phyloP scores from a whole-genome alignment of 2,888 invertebrate species.

The Lycia hirtaria region DNA sequence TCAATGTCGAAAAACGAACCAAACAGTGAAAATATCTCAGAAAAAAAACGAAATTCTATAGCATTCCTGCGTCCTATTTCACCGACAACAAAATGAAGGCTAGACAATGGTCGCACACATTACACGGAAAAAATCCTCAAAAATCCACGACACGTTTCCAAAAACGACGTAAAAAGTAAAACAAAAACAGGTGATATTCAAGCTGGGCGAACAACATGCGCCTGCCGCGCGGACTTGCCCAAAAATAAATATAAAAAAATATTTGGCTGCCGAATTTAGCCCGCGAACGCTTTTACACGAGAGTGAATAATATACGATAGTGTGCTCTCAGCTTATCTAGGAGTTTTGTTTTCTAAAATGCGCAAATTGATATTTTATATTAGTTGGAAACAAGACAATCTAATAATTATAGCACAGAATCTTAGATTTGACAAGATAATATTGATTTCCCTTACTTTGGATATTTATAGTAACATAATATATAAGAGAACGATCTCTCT shows the following conservation, averaged over 20 bases:
- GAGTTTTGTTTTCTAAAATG: constrained; percentile 38
- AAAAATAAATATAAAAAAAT: constrained; percentile 45
- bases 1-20: no score
- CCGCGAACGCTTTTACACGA: constrained; percentile 52
- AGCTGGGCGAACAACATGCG: constrained; percentile 52
- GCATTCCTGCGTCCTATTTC: constrained; percentile 18
- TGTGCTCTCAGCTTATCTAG: constrained; percentile 47
- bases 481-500: no score
- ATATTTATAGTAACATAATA: no score
- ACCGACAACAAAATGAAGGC: constrained; percentile 40
- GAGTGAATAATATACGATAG: constrained; percentile 63
- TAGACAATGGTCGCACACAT: constrained; percentile 46
- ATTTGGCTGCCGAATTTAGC: constrained; percentile 48
- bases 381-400: no score
- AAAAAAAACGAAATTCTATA: not conserved
- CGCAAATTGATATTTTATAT: no score
- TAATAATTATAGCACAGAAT: no score
- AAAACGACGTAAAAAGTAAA: constrained; percentile 35
- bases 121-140: constrained; percentile 44
- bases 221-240: constrained; percentile 46
- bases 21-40: no score
- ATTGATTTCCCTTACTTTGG: no score
- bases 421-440: no score
- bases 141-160: constrained; percentile 46
- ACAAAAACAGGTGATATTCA: constrained; percentile 49